Evolutionary conservation across 1,140 invertebrate genomes (phyloP), one percentile per base, ranked within the genome.

Genomic region (Heliconius melpomene): DNA sequence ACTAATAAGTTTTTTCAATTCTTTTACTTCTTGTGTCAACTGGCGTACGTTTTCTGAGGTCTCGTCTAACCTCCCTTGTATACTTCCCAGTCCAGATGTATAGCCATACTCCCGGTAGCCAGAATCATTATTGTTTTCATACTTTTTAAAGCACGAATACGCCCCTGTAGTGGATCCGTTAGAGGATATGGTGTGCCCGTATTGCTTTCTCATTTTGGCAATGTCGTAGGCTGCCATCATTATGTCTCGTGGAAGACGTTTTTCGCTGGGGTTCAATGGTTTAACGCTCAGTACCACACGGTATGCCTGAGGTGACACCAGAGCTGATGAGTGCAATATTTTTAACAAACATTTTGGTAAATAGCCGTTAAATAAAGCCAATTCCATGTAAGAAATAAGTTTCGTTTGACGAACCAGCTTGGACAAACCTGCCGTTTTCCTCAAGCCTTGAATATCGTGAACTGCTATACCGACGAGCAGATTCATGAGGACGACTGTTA

Each of bases 181-280:
- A 0, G 96, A 96, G 3, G 96, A 96, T 81, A 96, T 95, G 1
- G 96, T 96, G 79, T 96, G 96, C 0, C 96, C 96, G 78, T 96
- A 96, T 73, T 96, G 95, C 95, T 97, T 97, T 9, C 96, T 93
- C 89, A 96, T 95, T 85, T 96, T 97, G 0, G 96, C 97, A 40
- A 97, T 96, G 79, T 97, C 96, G 82, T 97, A 96, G 7, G 97
- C 97, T 9, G 96, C 95, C 91, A 96, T 95, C 84, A 98, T 95
- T 79, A 98, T 96, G 75, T 98, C 97, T 32, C 96, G 95, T 0
- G 97, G 97, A 29, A 98, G 86, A 36, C 97, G 95, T 86, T 97
- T 97, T 86, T 98, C 97, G 74, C 97, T 95, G 0, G 97, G 97
- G 93, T 97, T 98, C 20, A 98, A 91, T 0, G 97, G 97, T 87